Evolutionary conservation across 1,140 invertebrate species (phyloP).

Genomic region (roundworm (Caenorhabditis elegans)): DNA sequence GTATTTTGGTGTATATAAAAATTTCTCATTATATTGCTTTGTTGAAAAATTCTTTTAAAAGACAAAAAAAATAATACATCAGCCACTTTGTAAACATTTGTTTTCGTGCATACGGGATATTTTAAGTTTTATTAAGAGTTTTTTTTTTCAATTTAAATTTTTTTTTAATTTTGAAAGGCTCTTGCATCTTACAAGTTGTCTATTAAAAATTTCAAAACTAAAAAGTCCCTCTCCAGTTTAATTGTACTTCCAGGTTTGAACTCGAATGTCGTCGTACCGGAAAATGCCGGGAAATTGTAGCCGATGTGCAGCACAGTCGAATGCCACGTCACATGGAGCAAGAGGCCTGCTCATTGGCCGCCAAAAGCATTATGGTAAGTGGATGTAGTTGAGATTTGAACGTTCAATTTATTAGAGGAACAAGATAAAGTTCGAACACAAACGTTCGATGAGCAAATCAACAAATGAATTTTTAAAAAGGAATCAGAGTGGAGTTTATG

Average conservation of each 20-base stretch:
- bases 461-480: not conserved
- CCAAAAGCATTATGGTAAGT: conserved; percentile 31
- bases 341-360: conserved; percentile 37
- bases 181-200: too few species aligned
- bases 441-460: conserved; percentile 4
- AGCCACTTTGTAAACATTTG: too few species aligned
- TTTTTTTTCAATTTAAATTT: too few species aligned
- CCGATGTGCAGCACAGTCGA: conserved; percentile 36
- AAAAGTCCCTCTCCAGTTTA: too few species aligned
- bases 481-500: not conserved
- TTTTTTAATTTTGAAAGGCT: too few species aligned
- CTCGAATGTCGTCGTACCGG: conserved; percentile 7
- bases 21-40: too few species aligned
- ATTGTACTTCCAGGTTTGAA: not conserved
- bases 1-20: too few species aligned
- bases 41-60: too few species aligned
- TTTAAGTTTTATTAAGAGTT: too few species aligned
- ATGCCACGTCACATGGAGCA: conserved; percentile 34
- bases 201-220: too few species aligned
- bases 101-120: too few species aligned
- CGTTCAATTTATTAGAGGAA: not conserved
- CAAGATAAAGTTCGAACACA: not conserved
- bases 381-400: not conserved
- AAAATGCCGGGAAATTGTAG: not conserved
- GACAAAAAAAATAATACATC: too few species aligned